Conservation (phyloP, 2,113 vertebrate species). For the Cyanoramphus novaezelandiae region DNA sequence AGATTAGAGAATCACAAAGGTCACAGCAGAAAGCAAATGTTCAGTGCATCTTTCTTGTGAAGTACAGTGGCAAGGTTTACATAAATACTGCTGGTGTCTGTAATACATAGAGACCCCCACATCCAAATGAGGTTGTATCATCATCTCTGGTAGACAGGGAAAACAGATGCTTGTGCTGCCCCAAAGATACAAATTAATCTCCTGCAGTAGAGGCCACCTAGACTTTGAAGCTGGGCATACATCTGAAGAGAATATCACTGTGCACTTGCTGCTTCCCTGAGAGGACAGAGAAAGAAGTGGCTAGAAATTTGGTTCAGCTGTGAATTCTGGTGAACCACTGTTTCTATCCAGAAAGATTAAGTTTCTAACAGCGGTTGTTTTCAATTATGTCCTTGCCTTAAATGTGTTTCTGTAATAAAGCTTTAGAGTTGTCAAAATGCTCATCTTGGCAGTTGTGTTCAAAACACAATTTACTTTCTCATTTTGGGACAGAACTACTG, state of each 20-base stretch:
- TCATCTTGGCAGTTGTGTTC: background rate
- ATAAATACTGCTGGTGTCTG: background rate
- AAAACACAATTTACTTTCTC: background rate
- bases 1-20: background rate
- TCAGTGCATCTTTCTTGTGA: background rate
- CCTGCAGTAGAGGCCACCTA: background rate
- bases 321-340: background rate
- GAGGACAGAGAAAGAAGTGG: background rate
- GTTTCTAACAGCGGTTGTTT: background rate
- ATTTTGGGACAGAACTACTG: background rate
- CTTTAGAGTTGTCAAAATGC: background rate
- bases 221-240: background rate
- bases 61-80: background rate
- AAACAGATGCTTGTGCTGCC: background rate
- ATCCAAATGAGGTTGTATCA: background rate
- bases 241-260: background rate
- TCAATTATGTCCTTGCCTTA: background rate
- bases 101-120: background rate
- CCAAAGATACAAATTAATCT: background rate
- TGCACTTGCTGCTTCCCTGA: background rate
- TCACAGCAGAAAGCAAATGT: background rate
- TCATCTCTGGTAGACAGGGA: background rate
- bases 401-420: background rate
- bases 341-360: background rate
- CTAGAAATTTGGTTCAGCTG: background rate